Evolutionary conservation across 2,888 invertebrate genomes (phyloP).

Genomic region (Arrhopalites spinosus): DNA sequence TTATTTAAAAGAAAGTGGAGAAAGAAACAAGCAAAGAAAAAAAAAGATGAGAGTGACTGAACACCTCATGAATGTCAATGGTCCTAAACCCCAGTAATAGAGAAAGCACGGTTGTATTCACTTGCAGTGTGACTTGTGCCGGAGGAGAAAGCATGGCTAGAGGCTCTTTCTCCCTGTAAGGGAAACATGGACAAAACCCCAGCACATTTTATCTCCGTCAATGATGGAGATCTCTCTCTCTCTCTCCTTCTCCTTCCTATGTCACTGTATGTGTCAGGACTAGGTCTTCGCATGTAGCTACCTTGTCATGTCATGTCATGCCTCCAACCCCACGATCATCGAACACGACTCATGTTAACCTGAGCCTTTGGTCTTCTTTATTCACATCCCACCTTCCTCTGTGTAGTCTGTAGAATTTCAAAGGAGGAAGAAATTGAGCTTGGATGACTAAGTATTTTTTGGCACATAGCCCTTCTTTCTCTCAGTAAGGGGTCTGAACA

Average conservation of each 20-base stretch:
- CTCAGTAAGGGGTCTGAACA: too few relatives aligned
- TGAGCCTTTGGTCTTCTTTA: neutral
- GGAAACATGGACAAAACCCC: neutral
- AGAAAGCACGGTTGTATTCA: too few relatives aligned
- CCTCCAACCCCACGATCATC: neutral
- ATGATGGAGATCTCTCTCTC: neutral
- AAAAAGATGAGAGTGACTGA: too few relatives aligned
- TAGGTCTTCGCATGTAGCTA: constrained; percentile 16
- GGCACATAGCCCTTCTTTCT: too few relatives aligned
- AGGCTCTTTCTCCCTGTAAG: neutral
- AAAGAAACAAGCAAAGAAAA: too few relatives aligned
- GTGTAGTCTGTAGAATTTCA: neutral
- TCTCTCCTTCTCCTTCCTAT: neutral
- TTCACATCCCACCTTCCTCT: too few relatives aligned
- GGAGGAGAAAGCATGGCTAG: neutral
- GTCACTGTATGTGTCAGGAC: constrained; percentile 9
- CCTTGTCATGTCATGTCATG: constrained; percentile 23
- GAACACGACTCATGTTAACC: neutral
- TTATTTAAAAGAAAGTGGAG: neutral
- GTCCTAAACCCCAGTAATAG: too few relatives aligned
- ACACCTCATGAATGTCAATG: too few relatives aligned
- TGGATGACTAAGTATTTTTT: neutral
- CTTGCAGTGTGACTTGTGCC: too few relatives aligned
- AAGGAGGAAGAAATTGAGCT: neutral
- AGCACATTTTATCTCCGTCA: neutral